Conservation (phyloP, 2,888 invertebrate species). For the Synergus japonicus region DNA sequence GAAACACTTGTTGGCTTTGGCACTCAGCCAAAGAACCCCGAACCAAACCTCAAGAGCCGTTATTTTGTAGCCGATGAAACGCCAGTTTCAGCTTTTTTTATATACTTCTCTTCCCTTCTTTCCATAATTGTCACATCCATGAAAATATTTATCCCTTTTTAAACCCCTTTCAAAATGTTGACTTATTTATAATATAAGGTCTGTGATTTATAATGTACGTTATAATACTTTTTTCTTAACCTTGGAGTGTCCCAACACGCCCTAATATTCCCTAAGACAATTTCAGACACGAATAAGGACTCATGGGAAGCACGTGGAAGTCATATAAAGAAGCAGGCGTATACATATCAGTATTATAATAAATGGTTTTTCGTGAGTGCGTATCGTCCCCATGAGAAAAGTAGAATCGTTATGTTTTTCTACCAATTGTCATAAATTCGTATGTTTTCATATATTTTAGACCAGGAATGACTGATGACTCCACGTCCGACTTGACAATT, state of each 20-base stretch:
- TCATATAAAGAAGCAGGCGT: constrained; percentile 3
- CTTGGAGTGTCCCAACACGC: neutral
- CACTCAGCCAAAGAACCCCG: constrained; percentile 57
- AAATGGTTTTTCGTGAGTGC: constrained; percentile 3
- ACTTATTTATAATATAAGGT: neutral
- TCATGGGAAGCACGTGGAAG: neutral
- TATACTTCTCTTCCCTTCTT: neutral
- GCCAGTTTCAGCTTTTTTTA: constrained; percentile 34
- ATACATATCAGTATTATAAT: neutral
- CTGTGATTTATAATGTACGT: neutral
- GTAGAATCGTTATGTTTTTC: neutral
- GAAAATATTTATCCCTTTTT: neutral
- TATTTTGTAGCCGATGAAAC: constrained; percentile 31
- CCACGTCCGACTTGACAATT: neutral
- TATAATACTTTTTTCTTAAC: neutral
- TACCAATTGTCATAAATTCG: neutral
- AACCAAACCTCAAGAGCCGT: constrained; percentile 22
- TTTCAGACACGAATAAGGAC: neutral
- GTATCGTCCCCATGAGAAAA: neutral
- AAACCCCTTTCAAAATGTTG: neutral
- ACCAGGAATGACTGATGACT: neutral
- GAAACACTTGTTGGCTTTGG: constrained; percentile 74
- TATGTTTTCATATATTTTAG: neutral
- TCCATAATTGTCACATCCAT: neutral
- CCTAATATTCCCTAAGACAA: neutral